A percentile compares a stretch with the other conserved stretches of the same genome.
Conservation (phyloP, 2,113 vertebrate genomes). For the Hemiprocne comata region DNA sequence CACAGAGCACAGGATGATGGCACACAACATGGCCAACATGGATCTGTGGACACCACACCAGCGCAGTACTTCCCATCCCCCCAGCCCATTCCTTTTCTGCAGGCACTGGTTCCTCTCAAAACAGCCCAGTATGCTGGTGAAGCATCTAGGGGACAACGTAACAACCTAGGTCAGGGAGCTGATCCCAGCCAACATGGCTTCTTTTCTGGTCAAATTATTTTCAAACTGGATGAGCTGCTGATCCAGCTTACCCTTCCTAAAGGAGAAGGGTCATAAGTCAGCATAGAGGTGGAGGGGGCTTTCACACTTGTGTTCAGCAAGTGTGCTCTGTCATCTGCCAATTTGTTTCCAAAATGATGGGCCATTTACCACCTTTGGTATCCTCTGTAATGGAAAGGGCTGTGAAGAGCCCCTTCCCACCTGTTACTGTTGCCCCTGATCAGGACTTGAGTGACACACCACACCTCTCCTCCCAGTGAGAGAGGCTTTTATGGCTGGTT, state of each 20-base stretch:
- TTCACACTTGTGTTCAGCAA: background rate
- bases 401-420: background rate
- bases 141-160: background rate
- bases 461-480: background rate
- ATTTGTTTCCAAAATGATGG: background rate
- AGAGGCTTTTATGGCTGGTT: constrained; percentile 12
- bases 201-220: background rate
- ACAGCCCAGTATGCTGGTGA: background rate
- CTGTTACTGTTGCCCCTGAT: background rate
- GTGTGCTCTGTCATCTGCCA: background rate
- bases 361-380: background rate
- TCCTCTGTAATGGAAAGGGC: background rate
- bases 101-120: background rate
- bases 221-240: background rate
- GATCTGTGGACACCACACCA: background rate
- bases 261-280: background rate
- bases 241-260: background rate
- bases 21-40: background rate
- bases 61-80: fast-evolving
- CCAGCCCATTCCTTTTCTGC: background rate
- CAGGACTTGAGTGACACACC: background rate
- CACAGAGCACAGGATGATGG: background rate
- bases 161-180: background rate
- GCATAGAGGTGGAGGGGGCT: background rate
- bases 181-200: background rate